phyloP scores from a whole-genome alignment of 2,888 invertebrate species.

The Lottia gigantea region DNA sequence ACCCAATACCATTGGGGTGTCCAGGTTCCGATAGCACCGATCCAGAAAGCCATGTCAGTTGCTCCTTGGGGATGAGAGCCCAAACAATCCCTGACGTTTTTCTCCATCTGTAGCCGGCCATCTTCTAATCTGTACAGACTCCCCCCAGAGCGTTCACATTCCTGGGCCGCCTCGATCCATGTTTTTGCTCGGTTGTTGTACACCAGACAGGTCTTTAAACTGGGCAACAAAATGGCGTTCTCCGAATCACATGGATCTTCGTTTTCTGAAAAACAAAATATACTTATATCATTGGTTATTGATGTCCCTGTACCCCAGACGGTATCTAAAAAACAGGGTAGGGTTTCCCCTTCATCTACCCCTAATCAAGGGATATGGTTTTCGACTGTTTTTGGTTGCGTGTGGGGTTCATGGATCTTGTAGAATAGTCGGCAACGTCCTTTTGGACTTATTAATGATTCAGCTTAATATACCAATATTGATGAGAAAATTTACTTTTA shows the following conservation, averaged over 20 bases:
- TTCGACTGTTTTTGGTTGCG: too few relatives aligned
- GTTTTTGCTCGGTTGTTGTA: slow-evolving; percentile 22
- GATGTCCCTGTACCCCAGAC: too few relatives aligned
- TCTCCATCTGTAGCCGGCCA: slow-evolving; percentile 20
- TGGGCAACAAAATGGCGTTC: slow-evolving; percentile 27
- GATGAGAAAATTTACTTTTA: too few relatives aligned
- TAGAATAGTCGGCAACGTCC: too few relatives aligned
- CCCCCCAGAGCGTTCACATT: slow-evolving; percentile 28
- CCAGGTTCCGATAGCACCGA: slow-evolving; percentile 28
- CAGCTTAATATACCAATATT: too few relatives aligned
- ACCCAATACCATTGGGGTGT: slow-evolving; percentile 32
- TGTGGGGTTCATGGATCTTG: too few relatives aligned
- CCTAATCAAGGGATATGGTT: too few relatives aligned
- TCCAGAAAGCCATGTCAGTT: slow-evolving; percentile 30
- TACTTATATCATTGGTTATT: too few relatives aligned
- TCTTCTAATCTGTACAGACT: slow-evolving; percentile 26
- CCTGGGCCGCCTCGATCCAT: slow-evolving; percentile 25
- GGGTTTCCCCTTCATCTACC: too few relatives aligned
- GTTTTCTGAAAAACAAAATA: background rate
- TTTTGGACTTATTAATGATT: too few relatives aligned
- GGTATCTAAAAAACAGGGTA: too few relatives aligned
- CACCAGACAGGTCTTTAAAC: slow-evolving; percentile 27
- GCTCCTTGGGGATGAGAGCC: slow-evolving; percentile 17
- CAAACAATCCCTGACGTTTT: slow-evolving; percentile 21
- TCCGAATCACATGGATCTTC: slow-evolving; percentile 21